Evolutionary conservation across 1,140 invertebrate genomes (phyloP), one percentile per base, ranked within the genome.

Genomic region (Batillaria attramentaria): DNA sequence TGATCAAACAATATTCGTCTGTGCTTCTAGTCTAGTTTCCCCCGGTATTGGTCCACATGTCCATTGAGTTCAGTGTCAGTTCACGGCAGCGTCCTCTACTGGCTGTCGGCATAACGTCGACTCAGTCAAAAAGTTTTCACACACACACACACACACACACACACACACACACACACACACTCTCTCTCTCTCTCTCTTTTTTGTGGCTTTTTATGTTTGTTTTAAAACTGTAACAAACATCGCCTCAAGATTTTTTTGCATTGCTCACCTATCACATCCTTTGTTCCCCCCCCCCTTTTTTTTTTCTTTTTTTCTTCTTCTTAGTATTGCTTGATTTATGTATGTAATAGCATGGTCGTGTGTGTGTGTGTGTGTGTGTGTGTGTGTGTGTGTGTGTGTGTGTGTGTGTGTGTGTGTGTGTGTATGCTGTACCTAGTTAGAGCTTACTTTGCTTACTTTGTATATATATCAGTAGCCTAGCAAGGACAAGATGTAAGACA

Each of bases 131-230:
- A n/a, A n/a, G n/a, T n/a, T n/a, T n/a, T n/a, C 62, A 35, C 33
- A 35, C 57, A 62, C 57, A 28, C 57, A 62, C 62, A 4, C 62
- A 66, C 62, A 4, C 62, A 66, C 62, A 4, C 62, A 66, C 3
- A 4, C 62, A 66, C 66, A 6, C 35, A 5, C 35, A 10, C 6
- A 35, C 66, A 35, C 37, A 35, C 66, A 35, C 31, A n/a, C 66
- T 69, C 31, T 69, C 37, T 39, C 66, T 35, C 37, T 39, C 66
- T n/a, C 13, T 69, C 66, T 69, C n/a, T 69, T 35, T 69, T 10
- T 39, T 37, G 18, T 33, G 13, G 37, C n/a, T 6, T 39, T 37
- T 69, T 13, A 37, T 18, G 66, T 35, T 69, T 18, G 20, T 39
- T 35, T 16, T 41, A 8, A 69, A 10, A 28, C 18, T 8, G 5